A percentile compares a stretch with the other conserved stretches of the same genome.
phyloP scores from a whole-genome alignment of 2,113 vertebrate genomes.

The Malurus alboscapulatus region DNA sequence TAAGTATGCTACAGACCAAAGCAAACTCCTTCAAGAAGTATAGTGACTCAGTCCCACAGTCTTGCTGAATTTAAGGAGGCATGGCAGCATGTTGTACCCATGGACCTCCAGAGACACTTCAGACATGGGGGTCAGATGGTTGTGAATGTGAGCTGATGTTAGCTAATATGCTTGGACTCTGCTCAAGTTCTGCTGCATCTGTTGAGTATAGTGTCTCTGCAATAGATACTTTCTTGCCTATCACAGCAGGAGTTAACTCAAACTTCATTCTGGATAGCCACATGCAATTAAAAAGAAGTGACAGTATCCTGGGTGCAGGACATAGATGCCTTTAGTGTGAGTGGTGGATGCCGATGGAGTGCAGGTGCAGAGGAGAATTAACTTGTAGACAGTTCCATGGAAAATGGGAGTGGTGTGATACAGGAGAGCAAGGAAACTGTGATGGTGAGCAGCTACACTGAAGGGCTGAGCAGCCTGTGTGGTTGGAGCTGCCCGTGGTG shows the following conservation, averaged over 20 bases:
- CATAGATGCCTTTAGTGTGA: background rate
- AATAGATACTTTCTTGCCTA: background rate
- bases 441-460: background rate
- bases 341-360: background rate
- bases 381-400: background rate
- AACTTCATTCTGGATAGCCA: background rate
- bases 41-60: background rate
- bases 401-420: background rate
- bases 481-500: background rate
- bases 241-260: rapidly evolving
- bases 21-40: background rate
- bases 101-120: background rate
- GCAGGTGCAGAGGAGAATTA: background rate
- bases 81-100: rapidly evolving
- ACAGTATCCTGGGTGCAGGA: background rate
- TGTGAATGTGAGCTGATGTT: background rate
- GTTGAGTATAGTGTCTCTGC: background rate
- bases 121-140: background rate
- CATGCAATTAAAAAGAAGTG: background rate
- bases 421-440: background rate
- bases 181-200: background rate
- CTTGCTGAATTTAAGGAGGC: background rate
- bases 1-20: background rate
- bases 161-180: background rate
- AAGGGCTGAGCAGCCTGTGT: background rate